Evolutionary conservation across 2,888 invertebrate species (phyloP).

Genomic region (Alitta virens): DNA sequence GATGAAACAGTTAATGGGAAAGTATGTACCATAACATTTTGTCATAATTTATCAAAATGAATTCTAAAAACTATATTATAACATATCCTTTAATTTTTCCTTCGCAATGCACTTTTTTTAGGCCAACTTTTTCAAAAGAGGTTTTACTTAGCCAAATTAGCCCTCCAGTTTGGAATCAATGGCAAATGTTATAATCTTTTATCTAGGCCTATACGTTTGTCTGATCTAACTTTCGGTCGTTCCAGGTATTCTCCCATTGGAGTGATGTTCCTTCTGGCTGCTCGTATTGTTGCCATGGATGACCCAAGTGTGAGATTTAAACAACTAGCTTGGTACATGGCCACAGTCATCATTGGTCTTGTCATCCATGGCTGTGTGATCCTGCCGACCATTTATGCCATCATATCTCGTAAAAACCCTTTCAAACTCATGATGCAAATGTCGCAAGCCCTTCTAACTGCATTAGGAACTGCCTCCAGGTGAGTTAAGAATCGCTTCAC

Average conservation of each 20-base stretch:
- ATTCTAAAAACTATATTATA: no score
- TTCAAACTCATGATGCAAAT: conserved; percentile 82
- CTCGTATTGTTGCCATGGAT: conserved; percentile 72
- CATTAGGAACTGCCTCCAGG: conserved; percentile 89
- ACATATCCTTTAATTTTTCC: no score
- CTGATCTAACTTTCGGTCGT: no score
- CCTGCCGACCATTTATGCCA: conserved; percentile 80
- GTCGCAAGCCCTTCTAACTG: conserved; percentile 80
- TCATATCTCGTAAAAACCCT: conserved; percentile 78
- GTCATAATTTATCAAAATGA: no score
- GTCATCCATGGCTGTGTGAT: conserved; percentile 80
- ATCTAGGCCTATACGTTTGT: no score
- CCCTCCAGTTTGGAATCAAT: not conserved
- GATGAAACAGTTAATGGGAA: no score
- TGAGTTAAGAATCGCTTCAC: no score
- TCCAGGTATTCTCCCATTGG: conserved; percentile 52
- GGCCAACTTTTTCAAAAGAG: not conserved
- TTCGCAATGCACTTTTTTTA: not conserved
- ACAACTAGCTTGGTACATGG: conserved; percentile 63
- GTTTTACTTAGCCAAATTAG: not conserved
- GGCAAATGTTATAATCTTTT: not conserved
- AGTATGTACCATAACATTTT: no score
- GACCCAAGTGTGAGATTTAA: conserved; percentile 65
- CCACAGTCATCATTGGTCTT: conserved; percentile 78
- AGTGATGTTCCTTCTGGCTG: conserved; percentile 63